Conservation (phyloP, 2,113 vertebrate species). For the Platysteira castanea region DNA sequence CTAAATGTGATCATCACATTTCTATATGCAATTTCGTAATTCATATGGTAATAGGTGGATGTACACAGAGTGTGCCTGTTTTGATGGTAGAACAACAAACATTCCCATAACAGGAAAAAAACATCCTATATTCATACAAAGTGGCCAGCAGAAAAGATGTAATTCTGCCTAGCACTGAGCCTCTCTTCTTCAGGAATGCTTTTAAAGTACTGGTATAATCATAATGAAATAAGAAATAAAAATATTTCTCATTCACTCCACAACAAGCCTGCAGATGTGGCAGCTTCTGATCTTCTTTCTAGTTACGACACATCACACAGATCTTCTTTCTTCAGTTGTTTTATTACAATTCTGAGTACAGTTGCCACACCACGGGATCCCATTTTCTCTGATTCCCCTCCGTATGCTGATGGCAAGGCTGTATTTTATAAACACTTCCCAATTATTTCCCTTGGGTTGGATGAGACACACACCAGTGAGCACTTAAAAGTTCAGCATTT, state of each 20-base stretch:
- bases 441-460: slow-evolving; percentile 32
- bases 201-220: neutral
- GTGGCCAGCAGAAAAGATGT: neutral
- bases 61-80: neutral
- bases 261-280: neutral
- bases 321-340: neutral
- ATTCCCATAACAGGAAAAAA: neutral
- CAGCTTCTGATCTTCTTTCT: neutral
- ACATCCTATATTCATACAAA: neutral
- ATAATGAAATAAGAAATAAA: neutral
- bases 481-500: slow-evolving; percentile 14
- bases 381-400: neutral
- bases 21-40: slow-evolving; percentile 7
- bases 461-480: slow-evolving; percentile 20
- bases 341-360: neutral
- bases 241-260: neutral
- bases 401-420: neutral
- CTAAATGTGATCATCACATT: slow-evolving; percentile 23
- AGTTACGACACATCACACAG: neutral
- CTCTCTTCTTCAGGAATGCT: neutral
- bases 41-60: slow-evolving; percentile 37
- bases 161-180: neutral
- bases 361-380: neutral
- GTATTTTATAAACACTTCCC: slow-evolving; percentile 24
- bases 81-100: neutral